Evolutionary conservation across 92 coral and sea anemone genomes (phyloP), one percentile per base, ranked within the genome.

Genomic region (Heliopora coerulea): DNA sequence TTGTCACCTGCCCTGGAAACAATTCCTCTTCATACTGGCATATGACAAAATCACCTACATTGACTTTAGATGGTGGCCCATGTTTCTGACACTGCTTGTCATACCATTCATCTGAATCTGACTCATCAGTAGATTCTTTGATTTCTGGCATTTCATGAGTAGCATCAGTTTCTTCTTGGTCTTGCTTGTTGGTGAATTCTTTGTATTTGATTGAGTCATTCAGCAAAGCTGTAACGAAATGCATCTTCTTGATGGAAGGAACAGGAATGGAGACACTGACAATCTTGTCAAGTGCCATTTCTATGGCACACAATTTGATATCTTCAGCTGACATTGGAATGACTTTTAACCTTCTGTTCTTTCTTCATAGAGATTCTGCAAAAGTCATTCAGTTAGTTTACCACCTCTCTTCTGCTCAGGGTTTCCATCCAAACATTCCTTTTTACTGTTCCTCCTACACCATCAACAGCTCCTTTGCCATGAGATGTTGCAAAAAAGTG

Each of bases 1-100:
- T 72, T 56, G 86, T 82, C 72, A 75, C 78, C 64, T 77, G 86
- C 40, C 86, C 86, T 68, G 86, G 86, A 49, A 76, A 83, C 34
- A 83, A 8, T 59, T 77, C 79, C 56, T 79, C 86, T 83, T 83
- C 83, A 59, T 62, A 83, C 37, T 74, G 56, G 64, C 83, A 83
- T 18, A 83, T 59, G 30, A 83, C 86, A 66, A 83, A 76, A 58
- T 83, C 82, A 57, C 68, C 86, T 52, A 62, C 82, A 59, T 78
- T 26, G 42, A 37, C 42, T 37, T 4, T 11, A 4, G 42, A 4
- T 37, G 42, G 42, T 4, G 17, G 66, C 39, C 44, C 63, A 31
- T 7, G 64, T 68, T 82, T 63, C 83, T 78, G 61, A 41, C 86
- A 83, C 62, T 58, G 72, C 29, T 60, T 48, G 54, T 68, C 79